A percentile compares a stretch with the other conserved stretches of the same genome.
phyloP scores from a whole-genome alignment of 2,797 vertebrate species.

The Hybognathus amarus region DNA sequence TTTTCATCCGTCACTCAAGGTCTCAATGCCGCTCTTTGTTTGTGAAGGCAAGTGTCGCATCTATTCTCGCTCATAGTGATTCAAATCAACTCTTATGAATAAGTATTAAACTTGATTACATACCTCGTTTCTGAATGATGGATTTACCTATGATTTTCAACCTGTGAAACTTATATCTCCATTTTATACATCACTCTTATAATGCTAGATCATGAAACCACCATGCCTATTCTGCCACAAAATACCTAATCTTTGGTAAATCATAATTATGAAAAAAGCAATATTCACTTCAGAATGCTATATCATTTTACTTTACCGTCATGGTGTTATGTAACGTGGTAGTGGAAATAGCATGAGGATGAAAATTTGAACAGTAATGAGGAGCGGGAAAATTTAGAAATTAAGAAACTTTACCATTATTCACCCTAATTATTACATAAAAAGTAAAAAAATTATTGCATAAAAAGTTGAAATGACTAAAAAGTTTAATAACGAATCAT shows the following conservation, averaged over 20 bases:
- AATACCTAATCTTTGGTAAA: not conserved
- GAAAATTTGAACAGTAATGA: too few relatives aligned
- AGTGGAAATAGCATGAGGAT: too few relatives aligned
- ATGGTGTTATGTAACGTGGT: too few relatives aligned
- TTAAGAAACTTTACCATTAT: too few relatives aligned
- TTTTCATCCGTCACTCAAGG: not conserved
- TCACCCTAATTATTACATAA: not conserved
- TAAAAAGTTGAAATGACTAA: not conserved
- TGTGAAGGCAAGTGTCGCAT: not conserved
- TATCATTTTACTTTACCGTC: too few relatives aligned
- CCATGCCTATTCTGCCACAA: not conserved
- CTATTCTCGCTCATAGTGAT: not conserved
- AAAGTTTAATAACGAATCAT: not conserved
- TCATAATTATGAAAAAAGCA: too few relatives aligned
- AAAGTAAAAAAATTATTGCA: not conserved
- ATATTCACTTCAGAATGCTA: too few relatives aligned
- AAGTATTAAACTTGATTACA: not conserved
- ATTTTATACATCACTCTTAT: not conserved
- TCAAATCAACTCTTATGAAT: not conserved
- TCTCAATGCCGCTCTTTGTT: not conserved
- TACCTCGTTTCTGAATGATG: not conserved
- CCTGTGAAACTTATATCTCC: not conserved
- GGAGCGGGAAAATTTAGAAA: too few relatives aligned
- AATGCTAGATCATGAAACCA: not conserved
- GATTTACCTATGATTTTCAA: not conserved